Conservation (phyloP, 2,888 invertebrate genomes). For the Chrysomela aeneicollis region DNA sequence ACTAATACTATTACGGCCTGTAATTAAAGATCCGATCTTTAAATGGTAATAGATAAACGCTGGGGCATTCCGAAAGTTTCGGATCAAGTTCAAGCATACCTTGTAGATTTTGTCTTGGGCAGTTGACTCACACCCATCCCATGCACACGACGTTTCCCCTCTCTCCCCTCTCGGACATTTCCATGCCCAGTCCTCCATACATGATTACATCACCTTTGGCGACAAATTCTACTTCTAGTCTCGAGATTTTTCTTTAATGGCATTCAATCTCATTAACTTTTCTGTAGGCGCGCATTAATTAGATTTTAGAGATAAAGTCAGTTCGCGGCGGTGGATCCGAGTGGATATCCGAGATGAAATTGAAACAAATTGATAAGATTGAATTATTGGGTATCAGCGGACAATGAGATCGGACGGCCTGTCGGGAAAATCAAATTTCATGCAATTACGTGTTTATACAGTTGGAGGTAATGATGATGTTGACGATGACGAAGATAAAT, state of each 20-base stretch:
- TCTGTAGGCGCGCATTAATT: slow-evolving; percentile 38
- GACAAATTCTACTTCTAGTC: slow-evolving; percentile 45
- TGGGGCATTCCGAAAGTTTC: too few relatives aligned
- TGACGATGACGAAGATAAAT: slow-evolving; percentile 1
- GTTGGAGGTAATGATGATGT: slow-evolving; percentile 2
- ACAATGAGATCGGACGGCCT: slow-evolving; percentile 2
- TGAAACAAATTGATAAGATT: slow-evolving; percentile 27
- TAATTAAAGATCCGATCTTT: too few relatives aligned
- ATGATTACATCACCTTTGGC: slow-evolving; percentile 49
- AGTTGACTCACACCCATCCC: slow-evolving; percentile 23
- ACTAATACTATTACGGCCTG: too few relatives aligned
- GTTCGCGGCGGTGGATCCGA: slow-evolving; percentile 15
- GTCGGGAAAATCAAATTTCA: slow-evolving; percentile 3
- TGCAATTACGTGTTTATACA: slow-evolving; percentile 5
- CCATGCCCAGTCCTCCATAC: slow-evolving; percentile 37
- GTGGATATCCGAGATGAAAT: slow-evolving; percentile 15
- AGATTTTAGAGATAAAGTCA: slow-evolving; percentile 38
- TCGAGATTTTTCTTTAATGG: slow-evolving; percentile 41
- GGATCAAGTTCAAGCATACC: too few relatives aligned
- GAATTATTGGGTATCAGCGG: background rate
- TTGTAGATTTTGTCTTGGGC: slow-evolving; percentile 21
- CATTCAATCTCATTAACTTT: slow-evolving; percentile 44
- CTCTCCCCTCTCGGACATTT: slow-evolving; percentile 35
- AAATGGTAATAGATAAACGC: too few relatives aligned
- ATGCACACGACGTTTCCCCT: slow-evolving; percentile 32